Evolutionary conservation across 2,888 invertebrate genomes (phyloP).

Genomic region (Pseudococcus longispinus): DNA sequence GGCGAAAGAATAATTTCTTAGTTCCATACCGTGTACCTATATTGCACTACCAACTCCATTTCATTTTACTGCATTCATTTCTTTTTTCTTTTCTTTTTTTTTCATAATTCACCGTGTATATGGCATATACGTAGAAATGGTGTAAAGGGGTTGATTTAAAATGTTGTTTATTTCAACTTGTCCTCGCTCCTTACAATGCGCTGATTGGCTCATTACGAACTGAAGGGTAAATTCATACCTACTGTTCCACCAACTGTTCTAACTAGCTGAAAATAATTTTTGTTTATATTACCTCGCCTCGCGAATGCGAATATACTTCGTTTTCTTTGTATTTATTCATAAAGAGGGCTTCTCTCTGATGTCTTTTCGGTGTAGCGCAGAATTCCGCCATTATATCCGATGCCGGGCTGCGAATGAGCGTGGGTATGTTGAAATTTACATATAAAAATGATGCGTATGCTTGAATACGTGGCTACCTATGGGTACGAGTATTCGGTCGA

Average conservation of each 20-base stretch:
- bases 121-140: slow-evolving; percentile 4
- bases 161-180: slow-evolving; percentile 31
- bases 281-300: slow-evolving; percentile 2
- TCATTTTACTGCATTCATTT: slow-evolving; percentile 18
- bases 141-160: slow-evolving; percentile 40
- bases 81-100: neutral
- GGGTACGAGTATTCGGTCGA: neutral
- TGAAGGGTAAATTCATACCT: slow-evolving; percentile 25
- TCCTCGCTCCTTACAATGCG: slow-evolving; percentile 33
- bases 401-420: neutral
- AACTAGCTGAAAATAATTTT: slow-evolving; percentile 21
- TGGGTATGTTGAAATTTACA: neutral
- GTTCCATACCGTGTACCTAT: neutral
- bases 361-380: neutral
- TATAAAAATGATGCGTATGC: too few relatives aligned
- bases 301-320: neutral
- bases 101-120: slow-evolving; percentile 20
- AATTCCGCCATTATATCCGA: neutral
- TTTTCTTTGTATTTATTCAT: slow-evolving; percentile 6
- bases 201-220: slow-evolving; percentile 31
- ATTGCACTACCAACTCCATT: slow-evolving; percentile 21
- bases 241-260: slow-evolving; percentile 22
- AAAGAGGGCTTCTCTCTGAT: slow-evolving; percentile 8
- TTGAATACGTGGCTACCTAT: too few relatives aligned
- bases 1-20: slow-evolving; percentile 26